Evolutionary conservation across 2,113 vertebrate genomes (phyloP).

Genomic region (Stigmatopora argus): DNA sequence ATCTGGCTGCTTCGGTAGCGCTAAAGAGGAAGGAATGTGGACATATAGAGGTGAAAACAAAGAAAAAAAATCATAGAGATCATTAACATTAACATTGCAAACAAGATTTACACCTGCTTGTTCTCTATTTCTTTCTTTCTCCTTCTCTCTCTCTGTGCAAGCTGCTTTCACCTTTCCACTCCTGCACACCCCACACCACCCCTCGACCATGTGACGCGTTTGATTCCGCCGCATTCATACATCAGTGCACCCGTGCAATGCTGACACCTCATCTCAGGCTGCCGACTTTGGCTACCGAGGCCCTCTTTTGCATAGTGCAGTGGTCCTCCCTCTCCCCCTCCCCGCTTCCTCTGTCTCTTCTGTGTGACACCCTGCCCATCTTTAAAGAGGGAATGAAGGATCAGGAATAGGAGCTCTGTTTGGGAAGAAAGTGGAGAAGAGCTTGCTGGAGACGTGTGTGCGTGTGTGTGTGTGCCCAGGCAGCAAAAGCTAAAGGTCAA

Average conservation of each 20-base stretch:
- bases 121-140: constrained; percentile 80
- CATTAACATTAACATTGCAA: constrained; percentile 47
- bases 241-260: constrained; percentile 97
- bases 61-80: constrained; percentile 61
- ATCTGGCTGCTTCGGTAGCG: constrained; percentile 82
- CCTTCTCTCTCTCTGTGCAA: constrained; percentile 73
- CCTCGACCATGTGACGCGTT: constrained; percentile 97
- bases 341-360: constrained; percentile 51
- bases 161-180: constrained; percentile 96
- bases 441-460: constrained; percentile 45
- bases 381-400: constrained; percentile 79
- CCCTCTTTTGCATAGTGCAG: constrained; percentile 97
- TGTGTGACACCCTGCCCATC: constrained; percentile 83
- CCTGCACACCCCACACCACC: constrained; percentile 61
- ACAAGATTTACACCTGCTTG: constrained; percentile 86
- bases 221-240: constrained; percentile 98
- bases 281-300: constrained; percentile 98
- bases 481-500: constrained; percentile 18
- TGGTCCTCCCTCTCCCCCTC: constrained; percentile 32
- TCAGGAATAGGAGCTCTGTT: constrained; percentile 44
- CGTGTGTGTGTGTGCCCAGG: not conserved
- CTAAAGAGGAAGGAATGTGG: constrained; percentile 50
- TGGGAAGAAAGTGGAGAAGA: constrained; percentile 24
- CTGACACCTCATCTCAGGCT: constrained; percentile 99
- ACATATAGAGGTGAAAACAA: constrained; percentile 42